Percentiles rank a stretch among this genome's conserved stretches.
Evolutionary conservation across 2,113 vertebrate genomes (phyloP).

Genomic region (Isurus oxyrinchus): DNA sequence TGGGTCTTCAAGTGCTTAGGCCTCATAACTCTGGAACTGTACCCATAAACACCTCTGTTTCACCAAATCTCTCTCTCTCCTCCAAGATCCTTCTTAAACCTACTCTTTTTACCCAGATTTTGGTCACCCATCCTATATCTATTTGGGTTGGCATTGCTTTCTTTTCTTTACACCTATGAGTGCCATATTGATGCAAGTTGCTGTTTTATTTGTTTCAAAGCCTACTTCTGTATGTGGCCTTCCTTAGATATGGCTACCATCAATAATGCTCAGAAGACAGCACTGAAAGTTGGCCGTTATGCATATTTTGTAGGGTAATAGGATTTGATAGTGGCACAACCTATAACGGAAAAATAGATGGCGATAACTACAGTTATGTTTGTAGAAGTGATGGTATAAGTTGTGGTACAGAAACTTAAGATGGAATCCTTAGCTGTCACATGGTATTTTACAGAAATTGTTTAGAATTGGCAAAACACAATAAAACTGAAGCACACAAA

Average conservation of each 20-base stretch:
- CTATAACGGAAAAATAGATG: not conserved
- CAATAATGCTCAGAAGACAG: not conserved
- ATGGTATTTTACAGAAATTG: not conserved
- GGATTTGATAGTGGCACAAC: not conserved
- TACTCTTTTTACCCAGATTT: not conserved
- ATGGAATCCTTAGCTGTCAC: not conserved
- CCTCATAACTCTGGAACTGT: not conserved
- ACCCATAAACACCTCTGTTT: not conserved
- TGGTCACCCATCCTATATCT: not conserved
- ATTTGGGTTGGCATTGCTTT: no score
- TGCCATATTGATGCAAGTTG: not conserved
- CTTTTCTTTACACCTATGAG: not conserved
- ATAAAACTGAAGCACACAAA: not conserved
- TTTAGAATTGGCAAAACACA: not conserved
- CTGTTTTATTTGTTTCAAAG: not conserved
- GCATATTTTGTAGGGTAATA: not conserved
- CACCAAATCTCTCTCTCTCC: not conserved
- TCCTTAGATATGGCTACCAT: not conserved
- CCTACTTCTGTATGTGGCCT: not conserved
- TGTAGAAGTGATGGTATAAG: not conserved
- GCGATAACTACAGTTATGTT: not conserved
- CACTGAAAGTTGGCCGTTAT: not conserved
- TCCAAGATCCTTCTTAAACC: not conserved
- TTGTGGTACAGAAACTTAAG: not conserved
- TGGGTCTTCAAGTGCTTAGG: not conserved